A percentile compares a stretch with the other conserved stretches of the same genome.
These are phyloP conservation scores for Mesocentrotus franciscanus DNA, from an alignment of 53 echinoderm and acorn worm genomes.

Conservation along the genomic window DNA sequence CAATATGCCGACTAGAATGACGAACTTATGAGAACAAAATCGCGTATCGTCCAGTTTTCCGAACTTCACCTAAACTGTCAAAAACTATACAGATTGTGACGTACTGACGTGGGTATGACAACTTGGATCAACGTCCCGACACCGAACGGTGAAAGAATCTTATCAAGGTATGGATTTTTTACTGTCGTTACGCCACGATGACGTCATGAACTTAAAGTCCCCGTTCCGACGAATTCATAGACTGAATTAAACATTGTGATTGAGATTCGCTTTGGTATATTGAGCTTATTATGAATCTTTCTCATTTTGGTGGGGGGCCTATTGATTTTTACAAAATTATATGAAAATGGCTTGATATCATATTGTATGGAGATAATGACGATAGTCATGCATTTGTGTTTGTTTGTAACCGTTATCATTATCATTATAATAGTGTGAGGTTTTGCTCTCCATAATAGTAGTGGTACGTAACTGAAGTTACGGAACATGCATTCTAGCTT, in stretches of 20 bases:
- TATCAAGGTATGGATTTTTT: neutral
- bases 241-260: neutral
- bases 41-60: neutral
- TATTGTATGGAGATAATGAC: too few species aligned
- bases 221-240: neutral
- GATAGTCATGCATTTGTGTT: too few species aligned
- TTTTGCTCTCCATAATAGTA: too few species aligned
- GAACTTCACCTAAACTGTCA: neutral
- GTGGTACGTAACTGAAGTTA: too few species aligned
- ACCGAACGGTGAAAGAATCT: neutral
- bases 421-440: too few species aligned
- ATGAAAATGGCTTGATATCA: too few species aligned
- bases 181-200: neutral
- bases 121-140: neutral
- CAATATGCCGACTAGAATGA: neutral
- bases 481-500: too few species aligned
- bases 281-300: neutral
- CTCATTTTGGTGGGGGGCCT: too few species aligned
- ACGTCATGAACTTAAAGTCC: constrained; percentile 4
- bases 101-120: neutral
- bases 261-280: neutral
- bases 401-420: too few species aligned
- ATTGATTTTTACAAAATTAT: too few species aligned
- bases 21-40: neutral
- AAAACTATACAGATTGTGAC: neutral